These are phyloP conservation scores for Nasonia vitripennis DNA, from an alignment of 1,140 invertebrate genomes.

Conservation along the genomic window DNA sequence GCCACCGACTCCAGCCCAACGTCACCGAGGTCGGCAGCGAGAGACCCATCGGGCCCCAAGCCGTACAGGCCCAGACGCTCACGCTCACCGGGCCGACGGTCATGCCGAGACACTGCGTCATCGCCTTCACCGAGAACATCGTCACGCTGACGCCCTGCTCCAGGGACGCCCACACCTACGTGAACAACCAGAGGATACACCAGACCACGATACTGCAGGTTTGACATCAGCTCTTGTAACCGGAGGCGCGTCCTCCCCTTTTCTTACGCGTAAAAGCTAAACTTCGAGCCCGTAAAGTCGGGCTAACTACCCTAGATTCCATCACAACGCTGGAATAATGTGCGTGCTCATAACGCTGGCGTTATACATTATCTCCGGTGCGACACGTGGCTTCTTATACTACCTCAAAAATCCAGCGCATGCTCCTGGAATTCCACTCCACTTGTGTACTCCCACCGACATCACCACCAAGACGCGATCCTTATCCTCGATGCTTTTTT, in stretches of 20 bases:
- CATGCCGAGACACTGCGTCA: conserved; percentile 94
- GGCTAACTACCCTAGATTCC: not conserved
- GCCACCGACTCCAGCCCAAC: conserved; percentile 80
- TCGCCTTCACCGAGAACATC: conserved; percentile 90
- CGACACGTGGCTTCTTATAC: no score
- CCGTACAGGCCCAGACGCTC: conserved; percentile 72
- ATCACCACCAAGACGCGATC: not conserved
- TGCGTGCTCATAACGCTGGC: no score
- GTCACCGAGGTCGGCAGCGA: conserved; percentile 86
- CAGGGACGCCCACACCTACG: conserved; percentile 93
- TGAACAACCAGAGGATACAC: conserved; percentile 93
- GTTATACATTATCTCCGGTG: not conserved
- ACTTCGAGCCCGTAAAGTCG: not conserved
- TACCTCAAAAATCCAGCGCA: no score
- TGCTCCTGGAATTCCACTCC: not conserved
- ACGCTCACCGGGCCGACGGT: conserved; percentile 86
- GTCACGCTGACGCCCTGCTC: conserved; percentile 95
- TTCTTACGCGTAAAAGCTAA: not conserved
- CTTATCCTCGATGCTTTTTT: not conserved
- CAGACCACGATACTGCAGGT: conserved; percentile 95
- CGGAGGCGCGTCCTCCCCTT: not conserved
- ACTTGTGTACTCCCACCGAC: not conserved
- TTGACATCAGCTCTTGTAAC: conserved; percentile 19
- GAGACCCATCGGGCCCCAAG: conserved; percentile 73
- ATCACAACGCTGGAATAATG: no score